A percentile compares a stretch with the other conserved stretches of the same genome.
Conservation (phyloP, 2,888 invertebrate genomes). For the Oscheius onirici region DNA sequence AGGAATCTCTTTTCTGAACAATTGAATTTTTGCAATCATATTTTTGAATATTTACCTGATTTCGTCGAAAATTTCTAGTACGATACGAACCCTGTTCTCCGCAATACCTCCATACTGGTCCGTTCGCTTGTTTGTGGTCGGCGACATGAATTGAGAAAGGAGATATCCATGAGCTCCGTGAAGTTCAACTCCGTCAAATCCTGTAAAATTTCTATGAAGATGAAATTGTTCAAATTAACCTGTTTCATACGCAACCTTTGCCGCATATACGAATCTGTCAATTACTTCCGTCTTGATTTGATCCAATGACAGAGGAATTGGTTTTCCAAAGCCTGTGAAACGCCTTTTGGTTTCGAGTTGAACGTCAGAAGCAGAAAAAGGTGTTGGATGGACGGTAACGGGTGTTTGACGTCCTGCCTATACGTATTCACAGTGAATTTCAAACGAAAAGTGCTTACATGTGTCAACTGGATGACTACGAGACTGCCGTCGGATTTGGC, state of each 20-base stretch:
- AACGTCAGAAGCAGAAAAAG: conserved; percentile 57
- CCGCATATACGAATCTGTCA: conserved; percentile 46
- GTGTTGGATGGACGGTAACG: conserved; percentile 40
- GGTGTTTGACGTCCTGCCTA: conserved; percentile 59
- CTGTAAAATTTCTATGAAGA: conserved; percentile 21
- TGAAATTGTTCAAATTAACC: conserved; percentile 14
- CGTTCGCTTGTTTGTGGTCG: conserved; percentile 61
- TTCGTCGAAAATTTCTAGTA: conserved; percentile 57
- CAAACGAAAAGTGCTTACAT: conserved; percentile 31
- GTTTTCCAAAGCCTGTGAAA: conserved; percentile 47
- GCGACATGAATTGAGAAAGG: conserved; percentile 60
- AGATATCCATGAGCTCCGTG: conserved; percentile 64
- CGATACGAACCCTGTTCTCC: conserved; percentile 53
- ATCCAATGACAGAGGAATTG: conserved; percentile 48
- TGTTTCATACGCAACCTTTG: conserved; percentile 39
- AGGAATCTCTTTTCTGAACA: conserved; percentile 10
- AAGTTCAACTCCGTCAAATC: conserved; percentile 61
- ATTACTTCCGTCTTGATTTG: conserved; percentile 58
- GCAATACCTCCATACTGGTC: conserved; percentile 59
- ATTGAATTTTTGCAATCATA: no score
- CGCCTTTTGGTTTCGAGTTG: conserved; percentile 35
- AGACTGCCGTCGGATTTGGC: conserved; percentile 50
- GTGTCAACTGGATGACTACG: conserved; percentile 51
- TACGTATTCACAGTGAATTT: no score
- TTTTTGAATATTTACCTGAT: conserved; percentile 40